phyloP scores from a whole-genome alignment of 2,113 vertebrate genomes.

The Ophiodon elongatus region DNA sequence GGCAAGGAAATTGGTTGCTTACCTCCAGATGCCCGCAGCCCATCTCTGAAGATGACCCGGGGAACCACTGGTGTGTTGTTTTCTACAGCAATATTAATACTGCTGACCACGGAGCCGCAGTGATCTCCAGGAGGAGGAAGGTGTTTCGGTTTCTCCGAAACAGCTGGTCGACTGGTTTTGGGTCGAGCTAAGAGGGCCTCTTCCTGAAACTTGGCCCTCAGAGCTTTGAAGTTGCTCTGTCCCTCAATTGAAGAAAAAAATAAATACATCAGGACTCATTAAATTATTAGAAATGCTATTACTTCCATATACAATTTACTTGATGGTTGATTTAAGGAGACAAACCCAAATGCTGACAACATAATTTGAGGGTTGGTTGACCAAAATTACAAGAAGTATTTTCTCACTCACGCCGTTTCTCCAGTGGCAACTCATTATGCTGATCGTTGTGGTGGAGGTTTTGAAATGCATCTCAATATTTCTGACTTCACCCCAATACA shows the following conservation, averaged over 20 bases:
- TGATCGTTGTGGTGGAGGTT: background rate
- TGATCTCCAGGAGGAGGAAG: slow-evolving; percentile 63
- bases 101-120: slow-evolving; percentile 45
- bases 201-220: slow-evolving; percentile 84
- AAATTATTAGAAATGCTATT: background rate
- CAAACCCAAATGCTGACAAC: slow-evolving; percentile 3
- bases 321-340: background rate
- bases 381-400: slow-evolving; percentile 4
- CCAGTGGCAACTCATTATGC: background rate
- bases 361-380: background rate
- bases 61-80: slow-evolving; percentile 53
- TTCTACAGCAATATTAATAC: slow-evolving; percentile 47
- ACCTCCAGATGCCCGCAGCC: slow-evolving; percentile 53
- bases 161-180: slow-evolving; percentile 66
- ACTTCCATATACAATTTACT: background rate
- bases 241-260: slow-evolving; percentile 49
- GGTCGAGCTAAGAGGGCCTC: slow-evolving; percentile 65
- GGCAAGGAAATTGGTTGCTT: slow-evolving; percentile 69
- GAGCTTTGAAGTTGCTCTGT: slow-evolving; percentile 77
- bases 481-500: background rate
- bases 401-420: background rate
- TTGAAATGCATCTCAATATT: background rate
- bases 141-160: slow-evolving; percentile 80
- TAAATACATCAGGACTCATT: background rate
- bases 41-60: slow-evolving; percentile 72